Evolutionary conservation across 2,113 vertebrate species (phyloP).

Genomic region (Megalops atlanticus): DNA sequence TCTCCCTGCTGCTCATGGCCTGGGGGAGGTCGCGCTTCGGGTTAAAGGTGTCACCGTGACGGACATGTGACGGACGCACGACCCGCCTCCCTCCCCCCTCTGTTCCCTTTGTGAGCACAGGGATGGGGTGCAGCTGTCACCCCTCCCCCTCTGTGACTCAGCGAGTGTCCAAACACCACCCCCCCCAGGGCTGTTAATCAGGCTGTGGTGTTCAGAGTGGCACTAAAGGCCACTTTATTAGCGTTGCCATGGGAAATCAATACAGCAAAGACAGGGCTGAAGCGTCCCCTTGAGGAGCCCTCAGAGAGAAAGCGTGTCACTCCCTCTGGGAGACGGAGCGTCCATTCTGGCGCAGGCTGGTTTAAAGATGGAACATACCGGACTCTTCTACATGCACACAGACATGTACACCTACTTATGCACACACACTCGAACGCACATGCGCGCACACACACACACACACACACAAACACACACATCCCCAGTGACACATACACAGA

Average conservation of each 20-base stretch:
- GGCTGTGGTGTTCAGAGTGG: slow-evolving; percentile 57
- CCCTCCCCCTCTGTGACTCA: no score
- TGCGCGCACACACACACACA: neutral
- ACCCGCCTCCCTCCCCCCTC: slow-evolving; percentile 22
- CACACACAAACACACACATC: neutral
- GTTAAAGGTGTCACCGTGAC: slow-evolving; percentile 36
- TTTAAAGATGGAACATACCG: no score
- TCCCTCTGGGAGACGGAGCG: no score
- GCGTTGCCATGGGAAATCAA: slow-evolving; percentile 66
- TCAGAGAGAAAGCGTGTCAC: no score
- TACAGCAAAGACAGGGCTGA: slow-evolving; percentile 43
- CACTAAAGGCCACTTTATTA: slow-evolving; percentile 69
- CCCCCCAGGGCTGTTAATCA: slow-evolving; percentile 65
- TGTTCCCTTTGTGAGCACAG: slow-evolving; percentile 5
- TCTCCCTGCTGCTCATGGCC: slow-evolving; percentile 90
- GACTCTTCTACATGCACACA: no score
- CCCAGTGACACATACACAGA: neutral
- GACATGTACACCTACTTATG: no score
- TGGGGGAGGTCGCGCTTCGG: slow-evolving; percentile 57
- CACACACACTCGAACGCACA: no score
- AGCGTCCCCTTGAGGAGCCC: no score
- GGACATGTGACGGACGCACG: slow-evolving; percentile 35
- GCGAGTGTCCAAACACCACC: no score
- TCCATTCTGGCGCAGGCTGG: no score
- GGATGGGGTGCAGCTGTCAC: neutral